phyloP scores from a whole-genome alignment of 2,888 invertebrate species.

The Erebia ligea region DNA sequence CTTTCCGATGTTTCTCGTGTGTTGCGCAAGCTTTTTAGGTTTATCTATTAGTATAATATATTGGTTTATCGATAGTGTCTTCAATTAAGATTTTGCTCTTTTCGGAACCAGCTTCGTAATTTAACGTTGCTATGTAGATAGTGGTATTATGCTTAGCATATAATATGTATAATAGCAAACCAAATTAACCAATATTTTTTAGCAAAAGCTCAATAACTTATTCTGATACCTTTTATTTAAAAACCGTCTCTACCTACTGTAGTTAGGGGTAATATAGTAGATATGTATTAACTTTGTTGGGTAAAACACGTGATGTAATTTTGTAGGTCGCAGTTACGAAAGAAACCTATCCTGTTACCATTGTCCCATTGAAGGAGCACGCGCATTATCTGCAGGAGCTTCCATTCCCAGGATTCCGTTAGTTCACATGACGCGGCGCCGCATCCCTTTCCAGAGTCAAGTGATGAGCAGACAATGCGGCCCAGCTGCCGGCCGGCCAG shows the following conservation, averaged over 20 bases:
- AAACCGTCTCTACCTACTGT: neutral
- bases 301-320: neutral
- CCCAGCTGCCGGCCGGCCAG: slow-evolving; percentile 61
- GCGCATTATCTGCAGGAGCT: slow-evolving; percentile 62
- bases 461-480: slow-evolving; percentile 72
- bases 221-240: neutral
- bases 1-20: slow-evolving; percentile 15
- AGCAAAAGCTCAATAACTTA: neutral
- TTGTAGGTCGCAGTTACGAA: slow-evolving; percentile 15
- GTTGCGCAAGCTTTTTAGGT: slow-evolving; percentile 10
- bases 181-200: neutral
- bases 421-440: slow-evolving; percentile 66
- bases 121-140: neutral
- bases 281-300: neutral
- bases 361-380: slow-evolving; percentile 52
- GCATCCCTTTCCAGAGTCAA: slow-evolving; percentile 81
- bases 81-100: slow-evolving; percentile 9
- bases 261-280: neutral
- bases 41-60: neutral
- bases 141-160: neutral
- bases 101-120: slow-evolving; percentile 1
- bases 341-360: slow-evolving; percentile 61
- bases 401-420: slow-evolving; percentile 71
- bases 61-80: neutral
- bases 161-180: no score